Conservation (phyloP, 2,888 invertebrate genomes). For the Ormyrus thymus region DNA sequence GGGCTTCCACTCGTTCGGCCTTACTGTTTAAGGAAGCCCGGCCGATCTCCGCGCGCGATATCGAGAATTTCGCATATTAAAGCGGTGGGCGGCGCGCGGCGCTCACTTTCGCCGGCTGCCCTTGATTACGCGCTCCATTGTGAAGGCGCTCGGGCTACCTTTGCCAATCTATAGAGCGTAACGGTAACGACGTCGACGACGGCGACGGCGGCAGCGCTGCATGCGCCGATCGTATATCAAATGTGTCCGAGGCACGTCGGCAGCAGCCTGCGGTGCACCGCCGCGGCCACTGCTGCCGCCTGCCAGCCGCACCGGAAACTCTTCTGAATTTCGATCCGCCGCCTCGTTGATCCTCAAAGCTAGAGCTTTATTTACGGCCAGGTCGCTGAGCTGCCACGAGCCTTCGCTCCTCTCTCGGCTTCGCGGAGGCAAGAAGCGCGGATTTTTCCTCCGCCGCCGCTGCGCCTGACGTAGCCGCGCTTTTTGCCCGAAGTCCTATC, state of each 20-base stretch:
- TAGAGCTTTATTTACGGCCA: conserved; percentile 14
- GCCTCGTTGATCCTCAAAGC: too few species aligned
- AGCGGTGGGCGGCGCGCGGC: neutral
- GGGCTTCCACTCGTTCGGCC: too few species aligned
- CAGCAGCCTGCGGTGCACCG: conserved; percentile 25
- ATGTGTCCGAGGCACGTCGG: conserved; percentile 35
- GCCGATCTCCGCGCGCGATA: conserved; percentile 9
- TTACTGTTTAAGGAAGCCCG: conserved; percentile 16
- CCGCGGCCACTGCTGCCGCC: neutral
- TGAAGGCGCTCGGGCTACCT: conserved; percentile 63
- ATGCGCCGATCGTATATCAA: conserved; percentile 49
- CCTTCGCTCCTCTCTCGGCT: neutral
- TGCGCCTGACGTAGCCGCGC: too few species aligned
- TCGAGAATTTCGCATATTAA: conserved; percentile 27
- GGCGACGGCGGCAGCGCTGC: neutral
- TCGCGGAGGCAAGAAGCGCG: too few species aligned
- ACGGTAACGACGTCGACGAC: conserved; percentile 30
- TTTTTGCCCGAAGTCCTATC: too few species aligned
- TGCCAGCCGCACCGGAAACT: conserved; percentile 1
- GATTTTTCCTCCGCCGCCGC: too few species aligned
- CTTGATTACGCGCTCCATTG: conserved; percentile 70
- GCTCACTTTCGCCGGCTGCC: conserved; percentile 53
- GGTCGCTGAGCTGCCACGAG: too few species aligned
- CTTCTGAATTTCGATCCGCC: conserved; percentile 19
- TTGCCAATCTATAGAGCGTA: conserved; percentile 67